Evolutionary conservation across 2,797 vertebrate species (phyloP).

Genomic region (Rachycentron canadum): DNA sequence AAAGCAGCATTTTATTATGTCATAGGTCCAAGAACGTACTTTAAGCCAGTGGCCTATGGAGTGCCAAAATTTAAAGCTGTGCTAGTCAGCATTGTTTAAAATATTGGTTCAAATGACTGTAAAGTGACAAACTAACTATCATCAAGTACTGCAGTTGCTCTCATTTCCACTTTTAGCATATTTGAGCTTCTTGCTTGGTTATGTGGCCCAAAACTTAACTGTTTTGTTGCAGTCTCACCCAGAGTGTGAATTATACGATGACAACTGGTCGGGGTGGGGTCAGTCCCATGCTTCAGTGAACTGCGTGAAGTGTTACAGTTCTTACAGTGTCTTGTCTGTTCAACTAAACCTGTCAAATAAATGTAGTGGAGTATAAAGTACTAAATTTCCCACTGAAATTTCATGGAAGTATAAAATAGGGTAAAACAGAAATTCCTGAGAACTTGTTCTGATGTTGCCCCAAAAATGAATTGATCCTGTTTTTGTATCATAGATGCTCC

Average conservation of each 20-base stretch:
- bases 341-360: too few species aligned
- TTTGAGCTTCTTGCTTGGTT: slow-evolving; percentile 5
- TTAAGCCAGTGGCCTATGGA: slow-evolving; percentile 16
- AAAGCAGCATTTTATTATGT: slow-evolving; percentile 18
- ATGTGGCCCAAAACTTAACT: not conserved
- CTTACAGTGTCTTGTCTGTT: too few species aligned
- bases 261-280: too few species aligned
- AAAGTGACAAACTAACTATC: not conserved
- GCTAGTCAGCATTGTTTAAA: not conserved
- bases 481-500: not conserved
- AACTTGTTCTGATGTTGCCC: slow-evolving; percentile 26
- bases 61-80: slow-evolving; percentile 27
- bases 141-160: not conserved
- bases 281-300: too few species aligned
- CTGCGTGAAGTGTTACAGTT: too few species aligned
- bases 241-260: too few species aligned
- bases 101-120: not conserved
- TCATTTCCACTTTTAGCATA: slow-evolving; percentile 17
- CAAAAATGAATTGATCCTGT: not conserved
- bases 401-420: too few species aligned
- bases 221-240: slow-evolving; percentile 13
- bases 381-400: too few species aligned
- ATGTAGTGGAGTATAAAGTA: too few species aligned
- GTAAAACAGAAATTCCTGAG: too few species aligned
- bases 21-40: slow-evolving; percentile 3